A percentile compares a stretch with the other conserved stretches of the same genome.
Conservation (phyloP, 2,888 invertebrate genomes). For the Philonicus albiceps region DNA sequence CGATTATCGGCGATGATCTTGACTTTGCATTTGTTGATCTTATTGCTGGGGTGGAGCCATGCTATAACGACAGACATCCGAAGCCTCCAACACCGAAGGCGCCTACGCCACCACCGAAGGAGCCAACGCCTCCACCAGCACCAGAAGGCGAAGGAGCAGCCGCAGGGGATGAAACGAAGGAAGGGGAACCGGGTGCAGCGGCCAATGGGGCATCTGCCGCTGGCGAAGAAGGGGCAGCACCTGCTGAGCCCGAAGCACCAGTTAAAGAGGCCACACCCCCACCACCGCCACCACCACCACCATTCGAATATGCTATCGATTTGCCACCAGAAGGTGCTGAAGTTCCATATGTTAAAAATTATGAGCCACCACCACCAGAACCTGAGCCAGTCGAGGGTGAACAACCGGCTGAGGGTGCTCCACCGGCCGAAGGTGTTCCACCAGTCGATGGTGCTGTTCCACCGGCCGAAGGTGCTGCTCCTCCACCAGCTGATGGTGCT, state of each 20-base stretch:
- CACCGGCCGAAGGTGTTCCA: slow-evolving; percentile 56
- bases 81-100: slow-evolving; percentile 62
- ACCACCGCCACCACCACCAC: slow-evolving; percentile 62
- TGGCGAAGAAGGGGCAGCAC: slow-evolving; percentile 54
- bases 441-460: slow-evolving; percentile 56
- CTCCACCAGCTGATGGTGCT: slow-evolving; percentile 55
- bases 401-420: slow-evolving; percentile 54
- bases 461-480: slow-evolving; percentile 54
- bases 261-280: slow-evolving; percentile 53
- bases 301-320: slow-evolving; percentile 63
- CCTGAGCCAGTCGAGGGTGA: slow-evolving; percentile 56
- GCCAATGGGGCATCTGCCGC: slow-evolving; percentile 53
- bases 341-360: slow-evolving; percentile 63
- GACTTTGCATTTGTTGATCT: slow-evolving; percentile 91
- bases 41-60: slow-evolving; percentile 68
- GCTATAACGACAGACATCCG: slow-evolving; percentile 61
- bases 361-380: slow-evolving; percentile 58
- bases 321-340: slow-evolving; percentile 64
- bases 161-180: slow-evolving; percentile 47
- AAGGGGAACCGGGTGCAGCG: slow-evolving; percentile 48
- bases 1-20: slow-evolving; percentile 91
- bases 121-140: slow-evolving; percentile 53
- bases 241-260: slow-evolving; percentile 50
- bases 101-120: slow-evolving; percentile 60
- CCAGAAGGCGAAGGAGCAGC: slow-evolving; percentile 52